These are phyloP conservation scores for Drosophila insularis DNA, from an alignment of 1,140 invertebrate genomes.

Conservation along the genomic window DNA sequence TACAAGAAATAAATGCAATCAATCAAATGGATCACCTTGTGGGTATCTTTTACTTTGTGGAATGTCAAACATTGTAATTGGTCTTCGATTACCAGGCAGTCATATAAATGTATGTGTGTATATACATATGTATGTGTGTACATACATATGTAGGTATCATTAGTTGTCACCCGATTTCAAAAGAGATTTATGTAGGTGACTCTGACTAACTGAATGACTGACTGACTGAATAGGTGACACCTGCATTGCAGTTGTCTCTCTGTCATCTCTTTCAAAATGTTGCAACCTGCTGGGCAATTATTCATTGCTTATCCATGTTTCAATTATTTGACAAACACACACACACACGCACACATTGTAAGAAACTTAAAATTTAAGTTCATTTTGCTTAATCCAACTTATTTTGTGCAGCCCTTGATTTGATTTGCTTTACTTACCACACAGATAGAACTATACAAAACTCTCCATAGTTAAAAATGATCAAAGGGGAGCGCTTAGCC, in stretches of 20 bases:
- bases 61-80: conserved; percentile 76
- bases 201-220: neutral
- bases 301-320: conserved; percentile 42
- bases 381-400: too few species aligned
- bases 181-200: conserved; percentile 63
- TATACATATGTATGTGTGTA: conserved; percentile 33
- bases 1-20: conserved; percentile 50
- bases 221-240: conserved; percentile 39
- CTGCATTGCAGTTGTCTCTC: conserved; percentile 33
- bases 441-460: too few species aligned
- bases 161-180: conserved; percentile 30
- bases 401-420: too few species aligned
- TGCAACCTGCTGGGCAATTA: conserved; percentile 62
- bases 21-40: conserved; percentile 61
- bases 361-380: too few species aligned
- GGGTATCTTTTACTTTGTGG: conserved; percentile 58
- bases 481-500: too few species aligned
- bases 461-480: too few species aligned
- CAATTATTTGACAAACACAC: too few species aligned
- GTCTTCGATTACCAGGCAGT: conserved; percentile 52
- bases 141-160: neutral
- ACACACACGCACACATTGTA: too few species aligned
- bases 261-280: conserved; percentile 30
- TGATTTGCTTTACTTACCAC: too few species aligned
- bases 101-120: neutral